phyloP scores from a whole-genome alignment of 2,113 vertebrate species.

The Pholis gunnellus region DNA sequence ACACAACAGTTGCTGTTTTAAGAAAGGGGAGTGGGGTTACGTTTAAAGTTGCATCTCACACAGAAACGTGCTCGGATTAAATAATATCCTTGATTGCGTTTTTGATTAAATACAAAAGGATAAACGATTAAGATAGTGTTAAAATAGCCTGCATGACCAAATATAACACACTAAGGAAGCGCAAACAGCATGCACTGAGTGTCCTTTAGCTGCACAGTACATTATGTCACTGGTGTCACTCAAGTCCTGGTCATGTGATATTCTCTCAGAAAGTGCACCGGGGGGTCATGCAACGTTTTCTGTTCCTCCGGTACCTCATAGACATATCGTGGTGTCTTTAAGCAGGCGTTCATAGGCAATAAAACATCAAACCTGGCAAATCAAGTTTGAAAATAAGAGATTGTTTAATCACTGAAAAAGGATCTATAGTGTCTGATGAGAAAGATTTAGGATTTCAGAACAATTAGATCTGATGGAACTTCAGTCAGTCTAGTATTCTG shows the following conservation, averaged over 20 bases:
- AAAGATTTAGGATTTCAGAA: neutral
- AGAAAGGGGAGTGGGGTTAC: neutral
- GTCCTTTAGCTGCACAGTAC: conserved; percentile 6
- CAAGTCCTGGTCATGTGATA: conserved; percentile 46
- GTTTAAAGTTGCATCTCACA: conserved; percentile 15
- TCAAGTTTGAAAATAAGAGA: neutral
- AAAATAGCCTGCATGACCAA: neutral
- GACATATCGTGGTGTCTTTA: neutral
- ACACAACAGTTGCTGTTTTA: conserved; percentile 6
- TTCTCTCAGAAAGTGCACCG: conserved; percentile 18
- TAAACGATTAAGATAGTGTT: neutral
- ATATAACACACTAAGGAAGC: conserved; percentile 17
- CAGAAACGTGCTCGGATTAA: neutral
- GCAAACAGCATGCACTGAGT: conserved; percentile 26
- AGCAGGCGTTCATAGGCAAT: conserved; percentile 1
- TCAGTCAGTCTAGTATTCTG: neutral
- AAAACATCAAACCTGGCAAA: conserved; percentile 1
- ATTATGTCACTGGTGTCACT: conserved; percentile 33
- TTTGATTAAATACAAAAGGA: neutral
- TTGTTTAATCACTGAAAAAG: neutral
- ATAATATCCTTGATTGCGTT: neutral
- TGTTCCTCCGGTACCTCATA: conserved; percentile 7
- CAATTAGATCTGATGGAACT: neutral
- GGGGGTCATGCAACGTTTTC: conserved; percentile 26
- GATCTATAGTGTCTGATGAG: neutral